Base-by-base conservation (phyloP, 1,140 invertebrate genomes). In the Eueides isabella region DNA sequence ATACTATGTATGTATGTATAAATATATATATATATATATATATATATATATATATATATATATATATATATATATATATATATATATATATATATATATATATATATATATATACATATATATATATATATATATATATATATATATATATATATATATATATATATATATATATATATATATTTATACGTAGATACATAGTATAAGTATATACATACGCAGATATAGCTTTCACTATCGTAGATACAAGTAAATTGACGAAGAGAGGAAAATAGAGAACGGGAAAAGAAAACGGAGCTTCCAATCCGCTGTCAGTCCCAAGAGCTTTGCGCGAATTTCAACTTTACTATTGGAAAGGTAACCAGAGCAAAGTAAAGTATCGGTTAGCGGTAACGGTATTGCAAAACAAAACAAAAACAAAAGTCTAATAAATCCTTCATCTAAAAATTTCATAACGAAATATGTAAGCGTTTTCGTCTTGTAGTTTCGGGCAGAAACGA, bases 241-340 rank as follows among this genome's bases (percentile, higher is more conserved):
- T n/a, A 44, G 41, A 55, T 55, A 55, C 23, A 63, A 31, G 28
- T 30, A 31, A 30, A 63, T 55, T 55, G 48, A 16, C n/a, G 2
- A 14, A 62, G 61, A n/a, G 26, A 14, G 5, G 11, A 16, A 63
- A 63, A 63, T 16, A 63, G 28, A 63, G 61, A 63, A 63, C 29
- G 6, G 14, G 5, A 63, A 63, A 63, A 29, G 29, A 30, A 63
- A 63, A 30, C 29, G 31, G 29, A 63, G 29, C n/a, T 63, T 63
- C 61, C 61, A 63, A 63, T 63, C 61, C 16, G 61, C 61, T 30
- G 61, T 29, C 61, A 63, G 61, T 63, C 61, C 29, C 61, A 6
- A 19, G 61, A 29, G 61, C 28, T 63, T 31, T 63, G 61, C 0
- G 61, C 19, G 31, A 63, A 63, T n/a, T 61, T 63, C 28, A 29